Evolutionary conservation across 1,140 invertebrate genomes (phyloP).

Genomic region (Zaprionus inermis): DNA sequence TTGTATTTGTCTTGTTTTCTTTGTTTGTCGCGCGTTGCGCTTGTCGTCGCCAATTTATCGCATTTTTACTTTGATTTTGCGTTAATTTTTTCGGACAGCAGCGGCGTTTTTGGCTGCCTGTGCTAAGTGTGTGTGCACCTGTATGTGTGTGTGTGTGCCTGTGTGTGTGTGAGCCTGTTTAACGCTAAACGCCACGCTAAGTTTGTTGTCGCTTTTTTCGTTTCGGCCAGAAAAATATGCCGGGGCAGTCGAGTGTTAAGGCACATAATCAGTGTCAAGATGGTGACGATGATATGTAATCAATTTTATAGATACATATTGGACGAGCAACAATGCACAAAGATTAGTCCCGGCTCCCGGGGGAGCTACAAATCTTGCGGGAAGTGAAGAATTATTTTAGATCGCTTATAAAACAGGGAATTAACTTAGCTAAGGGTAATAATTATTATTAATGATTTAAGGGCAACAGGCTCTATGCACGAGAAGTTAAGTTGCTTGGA

Average conservation of each 20-base stretch:
- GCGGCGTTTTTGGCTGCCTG: neutral
- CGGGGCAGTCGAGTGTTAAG: conserved; percentile 69
- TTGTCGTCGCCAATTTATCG: conserved; percentile 80
- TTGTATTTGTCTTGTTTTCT: conserved; percentile 24
- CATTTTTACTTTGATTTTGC: conserved; percentile 82
- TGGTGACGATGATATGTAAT: conserved; percentile 61
- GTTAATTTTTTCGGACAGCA: conserved; percentile 78
- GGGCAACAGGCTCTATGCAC: too few species aligned
- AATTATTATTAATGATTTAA: too few species aligned
- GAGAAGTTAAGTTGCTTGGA: too few species aligned
- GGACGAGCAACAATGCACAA: conserved; percentile 8
- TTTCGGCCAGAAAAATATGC: conserved; percentile 28
- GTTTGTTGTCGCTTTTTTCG: conserved; percentile 40
- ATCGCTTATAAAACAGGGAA: too few species aligned
- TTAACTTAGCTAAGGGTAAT: too few species aligned
- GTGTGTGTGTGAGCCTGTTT: conserved; percentile 45
- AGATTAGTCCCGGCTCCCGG: neutral
- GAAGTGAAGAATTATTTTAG: neutral
- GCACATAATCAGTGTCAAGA: conserved; percentile 69
- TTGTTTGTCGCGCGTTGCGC: conserved; percentile 56
- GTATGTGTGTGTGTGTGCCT: neutral
- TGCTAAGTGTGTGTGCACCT: neutral
- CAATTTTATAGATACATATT: conserved; percentile 54
- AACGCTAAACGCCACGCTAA: conserved; percentile 72
- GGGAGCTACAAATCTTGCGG: neutral